Evolutionary conservation across 2,888 invertebrate genomes (phyloP), one percentile per base, ranked within the genome.

Genomic region (Diaperis boleti): DNA sequence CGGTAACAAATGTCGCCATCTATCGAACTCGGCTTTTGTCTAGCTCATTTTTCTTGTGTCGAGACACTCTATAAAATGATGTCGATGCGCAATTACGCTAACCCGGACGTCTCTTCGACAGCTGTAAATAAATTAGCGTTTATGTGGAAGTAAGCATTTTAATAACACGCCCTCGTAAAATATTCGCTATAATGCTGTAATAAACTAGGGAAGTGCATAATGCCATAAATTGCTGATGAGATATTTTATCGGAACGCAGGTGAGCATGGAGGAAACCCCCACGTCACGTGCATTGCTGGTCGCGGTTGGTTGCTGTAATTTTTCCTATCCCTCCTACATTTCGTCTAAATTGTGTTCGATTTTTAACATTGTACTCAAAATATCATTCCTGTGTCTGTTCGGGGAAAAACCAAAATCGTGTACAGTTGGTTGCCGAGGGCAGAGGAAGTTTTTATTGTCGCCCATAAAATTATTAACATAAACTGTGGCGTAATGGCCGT

Each of bases 1-100:
- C 82, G 83, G 82, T 83, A 82, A 83, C 83, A 85, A 85, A 84
- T 84, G 83, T 82, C 77, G 69, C 69, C 70, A 72, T 73, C 71
- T 71, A 73, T 74, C 71, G 71, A 73, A 73, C 47, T 57, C 59
- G 49, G 60, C 50, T 52, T 59, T 63, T 39, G 37, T 56, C 60
- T 45, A 61, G 17, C 45, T 39, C 31, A 35, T 52, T 37, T 52
- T 39, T 52, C 26, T 45, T 22, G 26, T 29, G 8, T 29, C 7
- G 10, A 14, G 8, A 17, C 39, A 39, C 35, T 35, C 35, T 42
- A 42, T 20, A 42, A 42, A 42, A 42, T 13, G 26, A 44, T n/a
- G 13, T 29, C 6, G 13, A 42, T 17, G n/a, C 20, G 17, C n/a
- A 44, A 44, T 44, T 44, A 44, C 44, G 42, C 4, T 20, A 6